Percentiles rank a stretch among this genome's conserved stretches.
These are phyloP conservation scores for Entomobrya proxima DNA, from an alignment of 2,888 invertebrate species.

Conservation along the genomic window DNA sequence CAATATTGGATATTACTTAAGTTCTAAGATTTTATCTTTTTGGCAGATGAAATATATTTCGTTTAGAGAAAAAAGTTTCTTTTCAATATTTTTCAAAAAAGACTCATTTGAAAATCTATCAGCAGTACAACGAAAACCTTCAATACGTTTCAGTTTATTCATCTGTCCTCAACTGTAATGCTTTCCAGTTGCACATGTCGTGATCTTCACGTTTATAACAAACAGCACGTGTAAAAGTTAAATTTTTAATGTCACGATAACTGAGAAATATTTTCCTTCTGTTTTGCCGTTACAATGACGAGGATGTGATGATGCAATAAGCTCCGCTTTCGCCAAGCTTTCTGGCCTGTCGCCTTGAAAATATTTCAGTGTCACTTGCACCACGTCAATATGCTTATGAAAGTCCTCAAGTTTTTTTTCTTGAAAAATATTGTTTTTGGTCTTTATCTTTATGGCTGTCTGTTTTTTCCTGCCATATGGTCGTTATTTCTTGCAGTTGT, in stretches of 20 bases:
- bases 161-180: no score
- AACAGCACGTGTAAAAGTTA: background rate
- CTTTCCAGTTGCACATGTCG: background rate
- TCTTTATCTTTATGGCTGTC: background rate
- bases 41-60: background rate
- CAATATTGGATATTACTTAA: background rate
- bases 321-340: background rate
- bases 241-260: background rate
- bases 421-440: background rate
- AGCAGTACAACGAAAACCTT: background rate
- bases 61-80: background rate
- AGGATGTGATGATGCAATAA: conserved; percentile 11
- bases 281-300: background rate
- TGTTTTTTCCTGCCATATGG: conserved; percentile 2
- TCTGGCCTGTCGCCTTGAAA: conserved; percentile 41
- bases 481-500: background rate
- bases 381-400: background rate
- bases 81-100: background rate
- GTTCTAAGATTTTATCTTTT: background rate
- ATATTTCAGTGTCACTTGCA: conserved; percentile 40
- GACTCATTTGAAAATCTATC: background rate
- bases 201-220: background rate
- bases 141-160: background rate
- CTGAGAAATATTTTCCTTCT: no score
- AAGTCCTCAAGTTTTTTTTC: background rate